Base-by-base conservation (phyloP, 2,888 invertebrate genomes). In the Lypha dubia region DNA sequence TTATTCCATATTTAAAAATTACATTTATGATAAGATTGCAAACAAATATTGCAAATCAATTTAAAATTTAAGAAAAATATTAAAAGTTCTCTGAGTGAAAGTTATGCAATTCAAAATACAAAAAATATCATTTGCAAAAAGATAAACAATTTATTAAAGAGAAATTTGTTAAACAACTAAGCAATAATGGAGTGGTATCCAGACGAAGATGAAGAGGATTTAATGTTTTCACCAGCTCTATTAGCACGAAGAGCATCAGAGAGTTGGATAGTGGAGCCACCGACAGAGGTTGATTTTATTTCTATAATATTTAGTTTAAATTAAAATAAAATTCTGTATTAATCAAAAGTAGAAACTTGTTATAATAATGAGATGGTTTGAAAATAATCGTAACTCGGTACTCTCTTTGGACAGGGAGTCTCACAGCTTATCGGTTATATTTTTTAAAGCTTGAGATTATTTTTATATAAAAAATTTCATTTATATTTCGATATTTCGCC, bases 221-320 rank as follows among this genome's bases (percentile, higher is more conserved):
- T 97, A 88, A 94, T 96, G 94, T 97, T 95, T 93, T 97, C 97
- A 89, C 97, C 97, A 86, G 97, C 97, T 83, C 94, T 97, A 86
- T 94, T 97, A 93, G 97, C 97, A 83, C 93, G 97, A 87, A 93
- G 97, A 87, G 97, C 97, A 67, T 96, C 96, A 22, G 97, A 97
- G 92, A 97, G 97, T 92, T 97, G 97, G 97, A 97, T 97, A 88
- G 96, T 96, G 89, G 95, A 96, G 87, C 97, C 97, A 91, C 97
- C 97, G 68, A 94, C 95, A 83, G 97, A 97, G 97, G 97, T 97
- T 86, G 88, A 1, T 20, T 22, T 65, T 22, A 32, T 51, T 76
- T 35, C 58, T 22, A 53, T 63, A 73, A 41, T 38, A 38, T 38
- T 11, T 4, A 41, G 3, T 15, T 41, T 5, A 11, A 8, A 49